Evolutionary conservation across 35 echinoderm and acorn worm species (phyloP), one percentile per base, ranked within the genome.

Genomic region (Ophiothrix spiculata): DNA sequence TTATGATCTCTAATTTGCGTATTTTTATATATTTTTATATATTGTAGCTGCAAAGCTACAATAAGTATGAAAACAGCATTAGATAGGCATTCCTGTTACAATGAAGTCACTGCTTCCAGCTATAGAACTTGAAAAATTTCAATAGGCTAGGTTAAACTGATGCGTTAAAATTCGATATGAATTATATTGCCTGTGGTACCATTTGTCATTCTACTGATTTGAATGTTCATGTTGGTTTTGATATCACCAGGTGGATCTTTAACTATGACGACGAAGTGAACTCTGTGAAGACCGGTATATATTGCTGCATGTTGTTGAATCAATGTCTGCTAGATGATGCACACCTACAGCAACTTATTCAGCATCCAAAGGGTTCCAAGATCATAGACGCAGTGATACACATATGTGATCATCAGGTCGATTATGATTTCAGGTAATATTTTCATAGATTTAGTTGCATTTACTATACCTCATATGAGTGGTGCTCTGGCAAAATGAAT

Each of bases 351-450:
- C 39, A 56, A 31, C 76, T 91, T 35, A 14, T 75, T 41, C 64
- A 39, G 10, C 56, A 45, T 78, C 40, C 77, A 29, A 76, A 79
- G 38, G 54, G 89, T 2, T 31, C 41, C 0, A 32, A 16, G 33
- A 37, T 91, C 35, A 23, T 64, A 39, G 89, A 91, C 56, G 40
- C 75, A 78, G 82, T 85, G 17, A 25, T 91, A 0, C 36, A 76
- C 31, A 31, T 91, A 15, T 79, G 89, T 63, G 64, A 60, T 12
- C 36, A 46, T 12, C 81, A 91, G 34, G 79, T 83, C 29, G 82
- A 85, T 25, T 40, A 76, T 33, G 89, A 91, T 80, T 91, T 91
- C 49, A 86, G 89, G 89, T 91, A 73, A 54, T 36, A 15, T 17
- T 45, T 80, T 0, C 19, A 76, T 0, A 4, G 31, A 34, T 0